Base-by-base conservation (phyloP, 2,113 vertebrate genomes). In the Rhagologus leucostigma region DNA sequence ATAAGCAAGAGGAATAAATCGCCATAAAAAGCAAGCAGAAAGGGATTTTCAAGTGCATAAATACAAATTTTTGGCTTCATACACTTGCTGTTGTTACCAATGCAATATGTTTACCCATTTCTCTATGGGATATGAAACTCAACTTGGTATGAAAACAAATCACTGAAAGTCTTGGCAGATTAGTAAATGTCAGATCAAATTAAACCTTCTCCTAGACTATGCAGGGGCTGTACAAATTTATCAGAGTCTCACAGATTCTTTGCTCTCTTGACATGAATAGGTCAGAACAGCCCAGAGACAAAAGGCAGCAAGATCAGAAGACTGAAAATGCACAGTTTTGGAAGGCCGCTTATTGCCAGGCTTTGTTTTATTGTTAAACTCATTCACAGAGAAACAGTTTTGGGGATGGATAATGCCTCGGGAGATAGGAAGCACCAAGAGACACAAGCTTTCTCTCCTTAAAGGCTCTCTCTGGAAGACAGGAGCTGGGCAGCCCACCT, bases 151-250 rank as follows among this genome's bases (percentile, higher is more conserved):
- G 74, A 96, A 96, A 96, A 94, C 77, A 93, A 71, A 93, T 83
- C 88, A 92, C 29, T 74, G 71, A 37, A 96, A 89, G 82, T 80
- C 96, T 87, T 77, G 60, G 87, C 77, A 91, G 73, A 93, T 95
- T 96, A 95, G 69, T 78, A 95, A 94, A 70, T 0, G 57, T 91
- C 96, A 97, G 37, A 86, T 96, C 87, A 96, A 83, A 76, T 82
- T 50, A 90, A 82, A 89, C 71, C 57, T 71, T 75, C 69, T 65
- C 88, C 70, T 29, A 70, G 20, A 60, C 57, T 62, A 39, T 30
- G 46, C 71, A 60, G 69, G 33, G 74, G 27, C 82, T 57, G 71
- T 62, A 86, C 57, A 89, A 89, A 96, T 75, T 88, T 88, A 81
- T 94, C 73, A 70, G 16, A 57, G 44, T 57, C 64, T 93, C 89